Conservation (phyloP, 2,888 invertebrate genomes). For the Corythucha ciliata region DNA sequence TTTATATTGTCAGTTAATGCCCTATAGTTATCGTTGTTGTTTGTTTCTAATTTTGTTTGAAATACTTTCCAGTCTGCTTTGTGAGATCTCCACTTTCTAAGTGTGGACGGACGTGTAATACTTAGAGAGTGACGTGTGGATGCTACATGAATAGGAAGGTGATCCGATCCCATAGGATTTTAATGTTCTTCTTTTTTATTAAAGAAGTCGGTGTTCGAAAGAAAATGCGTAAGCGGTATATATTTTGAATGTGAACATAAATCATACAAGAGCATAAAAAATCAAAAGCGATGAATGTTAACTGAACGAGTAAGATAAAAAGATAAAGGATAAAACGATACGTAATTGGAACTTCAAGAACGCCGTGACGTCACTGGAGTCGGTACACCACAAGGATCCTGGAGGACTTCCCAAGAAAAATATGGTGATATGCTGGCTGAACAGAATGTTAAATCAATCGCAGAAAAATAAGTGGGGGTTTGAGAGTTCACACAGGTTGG, state of each 20-base stretch:
- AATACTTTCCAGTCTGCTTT: constrained; percentile 4
- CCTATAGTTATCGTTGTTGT: not conserved
- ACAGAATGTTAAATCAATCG: constrained; percentile 5
- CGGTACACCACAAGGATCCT: too few relatives aligned
- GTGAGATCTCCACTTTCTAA: not conserved
- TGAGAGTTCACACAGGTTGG: not conserved
- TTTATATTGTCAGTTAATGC: too few relatives aligned
- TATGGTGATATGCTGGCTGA: not conserved
- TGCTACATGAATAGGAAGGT: not conserved
- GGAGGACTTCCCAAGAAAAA: not conserved
- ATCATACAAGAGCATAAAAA: too few relatives aligned
- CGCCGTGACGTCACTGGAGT: too few relatives aligned
- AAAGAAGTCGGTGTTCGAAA: too few relatives aligned
- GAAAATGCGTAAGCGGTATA: too few relatives aligned
- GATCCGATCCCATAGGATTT: constrained; percentile 10
- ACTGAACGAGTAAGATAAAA: too few relatives aligned
- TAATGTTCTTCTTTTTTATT: too few relatives aligned
- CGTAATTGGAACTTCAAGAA: too few relatives aligned
- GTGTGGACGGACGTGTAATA: not conserved
- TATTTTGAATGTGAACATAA: too few relatives aligned
- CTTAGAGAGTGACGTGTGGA: not conserved
- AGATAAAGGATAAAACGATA: too few relatives aligned
- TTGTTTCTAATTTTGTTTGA: not conserved
- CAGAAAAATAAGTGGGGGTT: not conserved
- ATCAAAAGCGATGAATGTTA: too few relatives aligned